Evolutionary conservation across 2,797 vertebrate species (phyloP).

Genomic region (Mycteria americana): DNA sequence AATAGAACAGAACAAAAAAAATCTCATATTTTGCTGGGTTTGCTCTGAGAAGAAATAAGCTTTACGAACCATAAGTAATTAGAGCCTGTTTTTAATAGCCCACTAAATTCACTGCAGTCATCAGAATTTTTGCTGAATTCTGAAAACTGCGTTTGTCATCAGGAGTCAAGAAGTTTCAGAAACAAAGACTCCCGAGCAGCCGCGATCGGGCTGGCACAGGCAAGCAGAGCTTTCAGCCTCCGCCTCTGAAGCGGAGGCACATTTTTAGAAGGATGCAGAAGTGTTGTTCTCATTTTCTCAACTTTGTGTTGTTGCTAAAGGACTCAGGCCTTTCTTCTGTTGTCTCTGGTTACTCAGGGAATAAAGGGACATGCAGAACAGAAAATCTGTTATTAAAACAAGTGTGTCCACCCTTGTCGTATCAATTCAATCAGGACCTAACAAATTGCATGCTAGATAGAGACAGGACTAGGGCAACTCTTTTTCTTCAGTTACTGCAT

Average conservation of each 20-base stretch:
- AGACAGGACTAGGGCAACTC: not conserved
- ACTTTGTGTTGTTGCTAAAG: not conserved
- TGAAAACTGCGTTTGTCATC: not conserved
- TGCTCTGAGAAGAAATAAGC: not conserved
- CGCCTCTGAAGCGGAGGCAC: not conserved
- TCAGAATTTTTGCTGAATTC: not conserved
- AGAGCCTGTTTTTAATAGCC: not conserved
- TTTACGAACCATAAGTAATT: not conserved
- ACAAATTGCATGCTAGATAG: not conserved
- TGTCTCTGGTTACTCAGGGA: not conserved
- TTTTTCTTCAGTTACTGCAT: not conserved
- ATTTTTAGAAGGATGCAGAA: not conserved
- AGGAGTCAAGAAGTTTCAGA: not conserved
- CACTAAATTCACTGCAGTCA: not conserved
- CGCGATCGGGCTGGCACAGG: rapidly evolving
- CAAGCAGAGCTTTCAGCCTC: not conserved
- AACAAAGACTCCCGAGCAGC: not conserved
- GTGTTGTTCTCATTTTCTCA: not conserved
- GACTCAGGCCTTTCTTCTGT: not conserved
- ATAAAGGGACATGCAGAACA: not conserved
- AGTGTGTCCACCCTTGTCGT: not conserved
- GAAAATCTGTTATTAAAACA: not conserved
- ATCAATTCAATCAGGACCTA: not conserved
- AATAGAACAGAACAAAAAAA: not conserved
- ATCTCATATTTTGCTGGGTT: not conserved